Evolutionary conservation across 1,140 invertebrate species (phyloP), one percentile per base, ranked within the genome.

Genomic region (Anastrepha ludens): DNA sequence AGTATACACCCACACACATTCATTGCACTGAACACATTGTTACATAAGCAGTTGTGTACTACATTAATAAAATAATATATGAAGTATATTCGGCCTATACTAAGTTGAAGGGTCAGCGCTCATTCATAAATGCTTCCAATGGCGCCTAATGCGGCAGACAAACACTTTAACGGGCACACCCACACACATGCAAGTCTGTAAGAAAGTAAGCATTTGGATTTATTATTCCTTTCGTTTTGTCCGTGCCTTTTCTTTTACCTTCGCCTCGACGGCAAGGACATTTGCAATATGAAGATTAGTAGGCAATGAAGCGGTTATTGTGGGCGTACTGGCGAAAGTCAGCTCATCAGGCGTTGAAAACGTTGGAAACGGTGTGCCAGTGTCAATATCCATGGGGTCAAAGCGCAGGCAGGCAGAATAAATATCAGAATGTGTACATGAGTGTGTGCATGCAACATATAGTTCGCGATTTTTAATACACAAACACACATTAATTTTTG

Each of bases 331-430:
- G 17, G 17, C 74, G 5, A 81, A 58, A 81, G 1, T 20, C n/a
- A 29, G n/a, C 64, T 8, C 39, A 6, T 11, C 74, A n/a, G 17
- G 29, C 74, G 55, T 29, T 29, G 29, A 29, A 29, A 29, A 29
- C 29, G 29, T 29, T 29, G 29, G 29, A 81, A n/a, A 15, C 47
- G 13, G n/a, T 55, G 47, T 29, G 47, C 1, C 74, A 81, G 55
- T 81, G 74, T 81, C 74, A 81, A 81, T 81, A 47, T 47, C 74
- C 50, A 81, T 81, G 74, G 20, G 74, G 74, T 81, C 74, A 81
- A 81, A 81, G 50, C 15, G 55, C 74, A 81, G 9, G n/a, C 17
- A 29, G 20, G 11, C 64, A 39, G 64, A 39, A 29, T 29, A 17
- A 62, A 62, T 0, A 1, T 29, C 29, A 29, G 29, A 29, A 29